Conservation (phyloP, 2,113 vertebrate species). For the Euleptes europaea region DNA sequence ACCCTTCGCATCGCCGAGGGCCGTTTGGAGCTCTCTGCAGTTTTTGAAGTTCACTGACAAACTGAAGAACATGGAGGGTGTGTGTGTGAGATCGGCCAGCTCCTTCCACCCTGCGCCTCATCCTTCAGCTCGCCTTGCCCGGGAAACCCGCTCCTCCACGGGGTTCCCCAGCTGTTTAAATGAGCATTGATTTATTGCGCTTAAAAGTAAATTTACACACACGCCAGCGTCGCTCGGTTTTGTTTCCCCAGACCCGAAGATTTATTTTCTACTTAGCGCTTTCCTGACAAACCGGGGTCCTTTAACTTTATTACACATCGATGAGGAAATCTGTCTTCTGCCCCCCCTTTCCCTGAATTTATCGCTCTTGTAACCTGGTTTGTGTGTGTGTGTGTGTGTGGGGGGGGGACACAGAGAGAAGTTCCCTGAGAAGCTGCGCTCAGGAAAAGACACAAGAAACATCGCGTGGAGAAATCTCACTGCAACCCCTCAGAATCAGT, state of each 20-base stretch:
- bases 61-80: not conserved
- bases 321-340: conserved; percentile 69
- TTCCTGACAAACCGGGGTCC: conserved; percentile 77
- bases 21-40: not conserved
- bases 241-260: conserved; percentile 72
- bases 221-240: conserved; percentile 68
- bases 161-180: conserved; percentile 75
- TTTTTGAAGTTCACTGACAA: not conserved
- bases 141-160: conserved; percentile 52
- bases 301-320: conserved; percentile 75
- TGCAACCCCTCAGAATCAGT: not conserved
- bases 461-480: not conserved
- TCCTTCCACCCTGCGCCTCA: conserved; percentile 43
- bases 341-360: conserved; percentile 52
- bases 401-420: too few species aligned
- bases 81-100: not conserved
- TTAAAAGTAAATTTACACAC: conserved; percentile 78
- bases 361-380: conserved; percentile 57
- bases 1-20: fast-evolving
- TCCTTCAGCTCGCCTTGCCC: conserved; percentile 53
- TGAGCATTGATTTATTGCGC: conserved; percentile 81
- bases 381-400: not conserved
- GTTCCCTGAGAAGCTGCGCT: too few species aligned
- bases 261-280: conserved; percentile 77
- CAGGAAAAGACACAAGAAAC: not conserved